Evolutionary conservation across 2,797 vertebrate genomes (phyloP).

Genomic region (Enteromius paludinosus): DNA sequence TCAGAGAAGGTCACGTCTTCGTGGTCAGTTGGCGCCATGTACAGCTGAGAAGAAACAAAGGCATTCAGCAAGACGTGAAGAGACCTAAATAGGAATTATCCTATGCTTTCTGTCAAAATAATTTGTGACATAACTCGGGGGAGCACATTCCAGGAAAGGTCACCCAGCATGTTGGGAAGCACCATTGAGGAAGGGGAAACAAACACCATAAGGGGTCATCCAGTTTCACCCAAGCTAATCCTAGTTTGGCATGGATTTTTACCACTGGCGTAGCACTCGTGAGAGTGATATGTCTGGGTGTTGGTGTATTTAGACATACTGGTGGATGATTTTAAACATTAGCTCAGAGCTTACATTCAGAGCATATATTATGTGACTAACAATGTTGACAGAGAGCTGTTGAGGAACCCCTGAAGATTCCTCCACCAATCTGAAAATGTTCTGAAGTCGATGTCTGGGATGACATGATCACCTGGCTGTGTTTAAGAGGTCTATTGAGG

Average conservation of each 20-base stretch:
- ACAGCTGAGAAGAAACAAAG: conserved; percentile 26
- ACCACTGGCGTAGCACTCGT: conserved; percentile 9
- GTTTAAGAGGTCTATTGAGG: neutral
- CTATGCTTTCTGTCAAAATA: conserved; percentile 30
- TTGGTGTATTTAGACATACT: conserved; percentile 31
- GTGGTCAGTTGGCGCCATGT: neutral
- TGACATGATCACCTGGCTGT: neutral
- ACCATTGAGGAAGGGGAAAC: conserved; percentile 23
- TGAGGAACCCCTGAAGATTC: neutral
- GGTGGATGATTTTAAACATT: conserved; percentile 35
- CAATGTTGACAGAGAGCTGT: neutral
- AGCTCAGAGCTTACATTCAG: conserved; percentile 1
- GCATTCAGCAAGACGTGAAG: neutral
- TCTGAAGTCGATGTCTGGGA: neutral
- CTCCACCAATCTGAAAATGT: neutral
- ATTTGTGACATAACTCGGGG: neutral
- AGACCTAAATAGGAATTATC: conserved; percentile 17
- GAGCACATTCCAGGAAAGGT: conserved; percentile 30
- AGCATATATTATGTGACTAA: neutral
- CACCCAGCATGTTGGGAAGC: conserved; percentile 20
- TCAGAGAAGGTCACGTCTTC: neutral
- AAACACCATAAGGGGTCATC: conserved; percentile 35
- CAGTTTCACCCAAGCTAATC: conserved; percentile 40
- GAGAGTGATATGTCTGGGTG: conserved; percentile 27
- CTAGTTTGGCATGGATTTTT: conserved; percentile 33